These are phyloP conservation scores for Poliocrania exsul DNA, from an alignment of 2,797 vertebrate genomes.

Conservation along the genomic window DNA sequence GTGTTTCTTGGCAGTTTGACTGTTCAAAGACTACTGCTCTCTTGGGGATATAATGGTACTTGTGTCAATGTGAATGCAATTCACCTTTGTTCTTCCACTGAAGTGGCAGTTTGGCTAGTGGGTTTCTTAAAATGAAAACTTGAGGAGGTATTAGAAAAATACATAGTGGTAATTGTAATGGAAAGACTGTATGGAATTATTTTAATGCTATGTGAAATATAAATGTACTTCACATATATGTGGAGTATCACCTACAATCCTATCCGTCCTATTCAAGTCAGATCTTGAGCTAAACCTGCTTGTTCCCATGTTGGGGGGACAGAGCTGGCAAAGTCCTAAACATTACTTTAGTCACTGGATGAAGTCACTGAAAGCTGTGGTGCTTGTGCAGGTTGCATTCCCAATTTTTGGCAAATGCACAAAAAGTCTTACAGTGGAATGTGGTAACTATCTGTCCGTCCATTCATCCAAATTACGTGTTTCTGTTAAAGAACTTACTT, in stretches of 20 bases:
- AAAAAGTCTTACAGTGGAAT: not conserved
- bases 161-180: not conserved
- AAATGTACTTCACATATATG: fast-evolving
- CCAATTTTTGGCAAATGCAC: not conserved
- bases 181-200: not conserved
- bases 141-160: not conserved
- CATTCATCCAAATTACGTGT: not conserved
- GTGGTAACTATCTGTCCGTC: not conserved
- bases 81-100: not conserved
- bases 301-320: not conserved
- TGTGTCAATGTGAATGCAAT: not conserved
- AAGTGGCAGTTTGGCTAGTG: not conserved
- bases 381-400: not conserved
- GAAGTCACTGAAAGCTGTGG: not conserved
- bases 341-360: not conserved
- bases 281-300: not conserved
- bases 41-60: slow-evolving; percentile 26
- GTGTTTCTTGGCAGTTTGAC: slow-evolving; percentile 24
- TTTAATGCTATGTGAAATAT: not conserved
- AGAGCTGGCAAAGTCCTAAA: not conserved
- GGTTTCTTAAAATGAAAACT: not conserved
- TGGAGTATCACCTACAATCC: not conserved
- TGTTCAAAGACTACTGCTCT: not conserved
- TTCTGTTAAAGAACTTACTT: not conserved
- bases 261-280: not conserved